Evolutionary conservation across 2,797 vertebrate genomes (phyloP), one percentile per base, ranked within the genome.

Genomic region (Microchirus variegatus): DNA sequence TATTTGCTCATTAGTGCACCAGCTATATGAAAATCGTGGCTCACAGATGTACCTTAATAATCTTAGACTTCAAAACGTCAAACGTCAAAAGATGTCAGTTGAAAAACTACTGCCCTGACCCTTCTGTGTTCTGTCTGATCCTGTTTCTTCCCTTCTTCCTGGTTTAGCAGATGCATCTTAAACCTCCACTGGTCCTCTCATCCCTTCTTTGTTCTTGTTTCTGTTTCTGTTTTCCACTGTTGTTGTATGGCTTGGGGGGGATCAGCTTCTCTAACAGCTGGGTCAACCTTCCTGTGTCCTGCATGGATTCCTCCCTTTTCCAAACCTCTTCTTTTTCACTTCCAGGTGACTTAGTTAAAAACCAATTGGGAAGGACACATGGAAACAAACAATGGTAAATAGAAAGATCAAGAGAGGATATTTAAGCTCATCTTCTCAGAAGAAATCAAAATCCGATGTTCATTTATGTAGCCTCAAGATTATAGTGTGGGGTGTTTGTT

Each of bases 261-360:
- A 78, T 84, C 72, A 81, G 75, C 69, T 80, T 47, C 70, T 73
- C 81, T 60, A 48, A 80, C 92, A 91, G 91, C 92, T 92, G 92
- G 92, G 81, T 88, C 91, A 91, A 91, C 89, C 73, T 9, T 70
- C 65, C 66, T n/a, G 31, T 52, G 76, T 64, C 56, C 66, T 62
- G 48, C 62, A n/a, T 57, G 40, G 76, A 35, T 52, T 66, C 38
- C 60, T 55, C 12, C 0, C 52, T 50, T 42, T 56, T 44, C 46
- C 41, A 35, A 59, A 49, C 22, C 38, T 57, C 18, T 63, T 71
- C 11, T 53, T 56, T 54, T 54, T 10, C 48, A 56, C 70, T 77
- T 84, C 52, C 58, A 77, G 74, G 67, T 70, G 70, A 78, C 59
- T 59, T 67, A 70, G 63, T 54, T 77, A 64, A 73, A 86, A 75